Evolutionary conservation across 1,140 invertebrate genomes (phyloP).

Genomic region (Phymorhynchus buccinoides): DNA sequence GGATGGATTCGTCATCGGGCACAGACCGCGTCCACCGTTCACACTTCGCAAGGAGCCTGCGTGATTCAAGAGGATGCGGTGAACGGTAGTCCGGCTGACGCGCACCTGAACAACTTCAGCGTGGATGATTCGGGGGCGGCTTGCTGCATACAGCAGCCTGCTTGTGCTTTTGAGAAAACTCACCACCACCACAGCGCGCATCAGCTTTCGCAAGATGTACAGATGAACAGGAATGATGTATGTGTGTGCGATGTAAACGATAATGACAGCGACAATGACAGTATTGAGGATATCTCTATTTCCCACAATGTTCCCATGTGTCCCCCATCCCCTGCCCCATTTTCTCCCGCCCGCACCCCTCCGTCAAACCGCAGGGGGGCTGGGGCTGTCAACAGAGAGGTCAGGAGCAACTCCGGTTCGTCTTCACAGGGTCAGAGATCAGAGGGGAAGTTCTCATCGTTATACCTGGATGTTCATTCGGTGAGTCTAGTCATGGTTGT

Average conservation of each 20-base stretch:
- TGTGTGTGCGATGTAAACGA: neutral
- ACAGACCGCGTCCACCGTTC: neutral
- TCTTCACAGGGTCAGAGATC: neutral
- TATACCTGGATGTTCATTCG: neutral
- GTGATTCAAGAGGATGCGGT: neutral
- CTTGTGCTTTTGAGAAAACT: constrained; percentile 36
- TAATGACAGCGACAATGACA: neutral
- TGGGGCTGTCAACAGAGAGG: neutral
- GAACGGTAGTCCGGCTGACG: neutral
- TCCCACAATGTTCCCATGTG: constrained; percentile 13
- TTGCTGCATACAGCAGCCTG: neutral
- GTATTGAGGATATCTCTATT: constrained; percentile 19
- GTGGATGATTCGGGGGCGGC: neutral
- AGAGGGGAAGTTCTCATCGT: neutral
- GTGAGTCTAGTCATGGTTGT: neutral
- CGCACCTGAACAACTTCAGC: neutral
- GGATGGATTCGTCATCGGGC: neutral
- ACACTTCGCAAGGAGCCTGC: neutral
- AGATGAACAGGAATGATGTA: neutral
- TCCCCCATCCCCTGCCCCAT: neutral
- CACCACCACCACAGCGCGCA: constrained; percentile 13
- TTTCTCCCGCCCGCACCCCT: neutral
- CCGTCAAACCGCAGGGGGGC: neutral
- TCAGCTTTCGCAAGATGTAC: neutral
- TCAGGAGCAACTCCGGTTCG: neutral